A percentile compares a stretch with the other conserved stretches of the same genome.
Conservation (phyloP, 2,113 vertebrate species). For the Corapipo altera region DNA sequence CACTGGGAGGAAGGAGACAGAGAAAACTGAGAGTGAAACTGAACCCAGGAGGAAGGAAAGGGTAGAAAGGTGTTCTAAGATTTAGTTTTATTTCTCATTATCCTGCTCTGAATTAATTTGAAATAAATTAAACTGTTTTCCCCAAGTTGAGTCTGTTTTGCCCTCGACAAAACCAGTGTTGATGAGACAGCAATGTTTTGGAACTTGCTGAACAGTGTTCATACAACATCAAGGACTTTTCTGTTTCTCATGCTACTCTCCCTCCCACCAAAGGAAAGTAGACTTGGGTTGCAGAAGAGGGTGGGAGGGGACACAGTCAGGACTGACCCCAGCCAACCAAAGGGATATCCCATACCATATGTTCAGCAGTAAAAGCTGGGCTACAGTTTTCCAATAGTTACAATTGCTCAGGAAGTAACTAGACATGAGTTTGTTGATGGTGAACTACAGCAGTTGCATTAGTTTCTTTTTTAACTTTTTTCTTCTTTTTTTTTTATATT, state of each 20-base stretch:
- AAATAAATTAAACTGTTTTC: background rate
- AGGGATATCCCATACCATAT: no score
- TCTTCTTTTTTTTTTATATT: no score
- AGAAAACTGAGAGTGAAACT: background rate
- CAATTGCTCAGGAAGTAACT: background rate
- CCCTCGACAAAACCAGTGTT: background rate
- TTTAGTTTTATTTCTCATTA: background rate
- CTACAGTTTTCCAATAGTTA: background rate
- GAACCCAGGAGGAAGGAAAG: background rate
- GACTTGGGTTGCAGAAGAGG: no score
- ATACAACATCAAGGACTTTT: background rate
- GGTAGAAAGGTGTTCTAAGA: background rate
- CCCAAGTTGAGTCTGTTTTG: background rate
- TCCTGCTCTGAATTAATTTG: background rate
- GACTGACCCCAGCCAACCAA: background rate
- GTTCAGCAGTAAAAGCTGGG: background rate
- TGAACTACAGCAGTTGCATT: background rate
- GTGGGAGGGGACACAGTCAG: background rate
- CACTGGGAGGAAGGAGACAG: background rate
- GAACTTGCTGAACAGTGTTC: background rate
- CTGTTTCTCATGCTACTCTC: background rate
- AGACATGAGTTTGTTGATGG: no score
- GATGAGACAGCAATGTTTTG: background rate
- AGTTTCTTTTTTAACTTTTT: accelerated
- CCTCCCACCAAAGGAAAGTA: background rate